Conservation (phyloP, 2,113 vertebrate species). For the Nothobranchius furzeri region DNA sequence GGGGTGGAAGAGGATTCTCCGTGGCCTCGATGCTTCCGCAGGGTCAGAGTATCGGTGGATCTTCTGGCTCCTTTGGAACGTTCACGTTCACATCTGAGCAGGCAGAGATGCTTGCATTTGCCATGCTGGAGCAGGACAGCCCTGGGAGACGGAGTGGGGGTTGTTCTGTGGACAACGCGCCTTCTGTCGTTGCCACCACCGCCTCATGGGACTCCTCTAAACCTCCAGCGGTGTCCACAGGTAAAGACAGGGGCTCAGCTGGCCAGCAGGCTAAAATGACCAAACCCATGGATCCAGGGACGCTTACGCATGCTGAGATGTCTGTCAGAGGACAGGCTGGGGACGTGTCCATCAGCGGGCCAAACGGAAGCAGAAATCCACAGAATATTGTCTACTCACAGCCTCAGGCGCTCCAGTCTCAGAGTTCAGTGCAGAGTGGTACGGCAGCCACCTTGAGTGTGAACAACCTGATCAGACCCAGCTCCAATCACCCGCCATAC, state of each 20-base stretch:
- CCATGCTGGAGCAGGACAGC: constrained; percentile 93
- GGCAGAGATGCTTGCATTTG: constrained; percentile 92
- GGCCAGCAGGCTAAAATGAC: constrained; percentile 67
- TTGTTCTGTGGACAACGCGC: constrained; percentile 61
- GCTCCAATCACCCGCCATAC: constrained; percentile 84
- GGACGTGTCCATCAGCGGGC: constrained; percentile 80
- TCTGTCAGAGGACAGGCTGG: constrained; percentile 72
- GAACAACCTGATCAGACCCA: constrained; percentile 91
- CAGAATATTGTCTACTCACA: constrained; percentile 83
- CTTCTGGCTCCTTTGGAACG: constrained; percentile 81
- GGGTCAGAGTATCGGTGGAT: constrained; percentile 76
- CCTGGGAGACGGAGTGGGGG: constrained; percentile 78
- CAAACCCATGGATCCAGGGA: constrained; percentile 72
- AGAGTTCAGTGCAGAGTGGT: constrained; percentile 70
- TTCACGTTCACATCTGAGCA: constrained; percentile 92
- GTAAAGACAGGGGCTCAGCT: constrained; percentile 66
- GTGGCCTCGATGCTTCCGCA: constrained; percentile 96
- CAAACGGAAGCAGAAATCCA: constrained; percentile 74
- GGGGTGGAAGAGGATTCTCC: constrained; percentile 89
- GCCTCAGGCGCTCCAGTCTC: constrained; percentile 64
- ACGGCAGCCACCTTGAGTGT: constrained; percentile 89
- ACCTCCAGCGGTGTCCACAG: constrained; percentile 69
- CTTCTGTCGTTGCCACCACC: constrained; percentile 69
- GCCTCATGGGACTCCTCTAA: constrained; percentile 77
- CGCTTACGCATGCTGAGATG: constrained; percentile 75